These are phyloP conservation scores for Rhabdornis inornatus DNA, from an alignment of 2,113 vertebrate species.

Conservation along the genomic window DNA sequence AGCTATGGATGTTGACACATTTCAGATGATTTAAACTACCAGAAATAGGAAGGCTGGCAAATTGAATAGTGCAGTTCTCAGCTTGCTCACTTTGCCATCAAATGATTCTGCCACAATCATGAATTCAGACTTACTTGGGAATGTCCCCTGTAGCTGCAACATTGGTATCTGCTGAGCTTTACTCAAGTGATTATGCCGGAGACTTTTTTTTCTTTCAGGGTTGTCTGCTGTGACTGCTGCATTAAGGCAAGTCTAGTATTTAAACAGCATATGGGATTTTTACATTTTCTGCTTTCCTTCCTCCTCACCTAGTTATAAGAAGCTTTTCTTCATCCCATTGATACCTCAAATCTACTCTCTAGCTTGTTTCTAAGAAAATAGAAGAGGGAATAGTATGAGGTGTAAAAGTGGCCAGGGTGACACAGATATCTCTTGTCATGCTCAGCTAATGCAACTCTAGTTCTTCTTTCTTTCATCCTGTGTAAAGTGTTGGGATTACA, in stretches of 20 bases:
- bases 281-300: background rate
- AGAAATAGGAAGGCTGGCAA: background rate
- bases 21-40: background rate
- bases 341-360: background rate
- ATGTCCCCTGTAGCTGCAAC: background rate
- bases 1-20: background rate
- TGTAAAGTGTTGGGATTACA: conserved; percentile 16
- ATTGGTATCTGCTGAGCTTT: background rate
- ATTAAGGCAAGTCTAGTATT: conserved; percentile 56
- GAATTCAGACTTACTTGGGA: background rate
- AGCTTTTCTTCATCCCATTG: background rate
- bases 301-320: background rate
- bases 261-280: background rate
- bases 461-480: background rate
- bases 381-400: background rate
- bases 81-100: background rate
- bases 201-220: background rate
- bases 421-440: background rate
- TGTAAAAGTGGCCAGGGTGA: background rate
- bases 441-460: background rate
- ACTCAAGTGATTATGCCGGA: background rate
- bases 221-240: conserved; percentile 64
- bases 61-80: background rate
- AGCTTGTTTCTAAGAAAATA: background rate
- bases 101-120: background rate